A percentile compares a stretch with the other conserved stretches of the same genome.
Evolutionary conservation across 2,113 vertebrate species (phyloP).

Genomic region (Gavialis gangeticus): DNA sequence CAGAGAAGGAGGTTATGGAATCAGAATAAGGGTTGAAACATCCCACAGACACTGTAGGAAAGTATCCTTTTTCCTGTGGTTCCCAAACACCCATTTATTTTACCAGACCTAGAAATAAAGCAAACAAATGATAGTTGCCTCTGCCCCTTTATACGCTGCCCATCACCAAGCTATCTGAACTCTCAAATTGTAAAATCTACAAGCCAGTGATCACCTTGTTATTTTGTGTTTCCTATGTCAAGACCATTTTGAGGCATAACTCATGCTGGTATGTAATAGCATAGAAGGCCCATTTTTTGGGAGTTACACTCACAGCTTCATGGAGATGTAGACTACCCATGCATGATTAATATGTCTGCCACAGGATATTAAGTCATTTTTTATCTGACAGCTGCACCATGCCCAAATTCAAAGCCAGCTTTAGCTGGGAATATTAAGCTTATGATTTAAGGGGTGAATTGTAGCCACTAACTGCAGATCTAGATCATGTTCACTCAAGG

Average conservation of each 20-base stretch:
- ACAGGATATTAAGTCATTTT: background rate
- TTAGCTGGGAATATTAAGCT: background rate
- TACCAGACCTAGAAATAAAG: background rate
- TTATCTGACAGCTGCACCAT: background rate
- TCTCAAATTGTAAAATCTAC: background rate
- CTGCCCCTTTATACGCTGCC: background rate
- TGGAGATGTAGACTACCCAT: background rate
- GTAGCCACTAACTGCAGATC: background rate
- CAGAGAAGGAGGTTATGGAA: background rate
- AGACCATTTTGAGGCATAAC: too few relatives aligned
- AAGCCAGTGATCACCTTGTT: background rate
- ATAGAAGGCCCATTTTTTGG: background rate
- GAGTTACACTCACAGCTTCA: background rate
- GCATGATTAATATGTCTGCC: background rate
- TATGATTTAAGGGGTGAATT: background rate
- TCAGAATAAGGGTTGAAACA: background rate
- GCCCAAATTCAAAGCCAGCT: background rate
- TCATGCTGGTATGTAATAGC: too few relatives aligned
- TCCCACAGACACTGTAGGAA: background rate
- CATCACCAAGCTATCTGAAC: background rate
- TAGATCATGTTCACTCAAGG: background rate
- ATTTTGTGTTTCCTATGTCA: too few relatives aligned
- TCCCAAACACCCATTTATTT: background rate
- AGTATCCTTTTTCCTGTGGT: background rate
- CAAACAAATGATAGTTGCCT: background rate